Percentiles rank a stretch among this genome's conserved stretches.
phyloP scores from a whole-genome alignment of 2,888 invertebrate species.

The Parnassius orleans region DNA sequence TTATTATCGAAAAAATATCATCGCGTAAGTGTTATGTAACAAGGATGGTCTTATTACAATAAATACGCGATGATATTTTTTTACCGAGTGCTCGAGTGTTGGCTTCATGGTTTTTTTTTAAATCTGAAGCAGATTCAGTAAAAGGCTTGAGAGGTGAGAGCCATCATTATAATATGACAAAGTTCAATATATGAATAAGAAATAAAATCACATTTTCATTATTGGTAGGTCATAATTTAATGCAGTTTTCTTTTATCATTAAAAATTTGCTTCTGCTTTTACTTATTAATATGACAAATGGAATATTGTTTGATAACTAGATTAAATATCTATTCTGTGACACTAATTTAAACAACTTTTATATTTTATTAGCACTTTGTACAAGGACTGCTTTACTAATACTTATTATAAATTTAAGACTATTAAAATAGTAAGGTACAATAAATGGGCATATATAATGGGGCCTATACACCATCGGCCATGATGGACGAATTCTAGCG shows the following conservation, averaged over 20 bases:
- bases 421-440: constrained; percentile 53
- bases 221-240: constrained; percentile 81
- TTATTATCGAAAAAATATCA: too few species aligned
- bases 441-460: constrained; percentile 40
- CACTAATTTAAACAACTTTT: constrained; percentile 80
- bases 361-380: constrained; percentile 74
- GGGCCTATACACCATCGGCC: too few species aligned
- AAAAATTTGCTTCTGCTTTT: constrained; percentile 77
- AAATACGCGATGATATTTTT: too few species aligned
- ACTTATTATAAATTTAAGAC: constrained; percentile 49
- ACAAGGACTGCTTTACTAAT: constrained; percentile 63
- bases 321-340: constrained; percentile 76
- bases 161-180: not conserved
- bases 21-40: too few species aligned
- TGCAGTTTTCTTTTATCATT: constrained; percentile 74
- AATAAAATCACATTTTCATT: constrained; percentile 65
- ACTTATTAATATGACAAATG: constrained; percentile 80
- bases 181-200: constrained; percentile 21
- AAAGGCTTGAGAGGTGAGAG: too few species aligned
- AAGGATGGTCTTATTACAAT: too few species aligned
- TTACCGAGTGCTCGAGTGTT: too few species aligned
- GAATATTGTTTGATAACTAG: constrained; percentile 80
- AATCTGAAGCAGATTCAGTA: too few species aligned
- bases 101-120: too few species aligned
- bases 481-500: too few species aligned